Evolutionary conservation across 2,888 invertebrate genomes (phyloP).

Genomic region (Leistus spinibarbis): DNA sequence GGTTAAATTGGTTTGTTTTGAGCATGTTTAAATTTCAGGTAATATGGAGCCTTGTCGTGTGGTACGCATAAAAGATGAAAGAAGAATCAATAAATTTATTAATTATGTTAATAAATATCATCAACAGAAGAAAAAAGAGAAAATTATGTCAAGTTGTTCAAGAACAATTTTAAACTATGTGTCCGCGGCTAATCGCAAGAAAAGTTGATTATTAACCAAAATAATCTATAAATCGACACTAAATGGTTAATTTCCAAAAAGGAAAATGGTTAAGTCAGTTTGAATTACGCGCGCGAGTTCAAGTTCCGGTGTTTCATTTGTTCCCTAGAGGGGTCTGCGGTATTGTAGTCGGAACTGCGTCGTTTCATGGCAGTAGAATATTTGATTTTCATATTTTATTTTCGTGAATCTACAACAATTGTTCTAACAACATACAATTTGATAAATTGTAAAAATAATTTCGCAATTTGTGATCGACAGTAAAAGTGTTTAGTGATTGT

Average conservation of each 20-base stretch:
- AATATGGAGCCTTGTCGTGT: neutral
- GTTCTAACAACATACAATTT: neutral
- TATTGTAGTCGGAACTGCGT: conserved; percentile 35
- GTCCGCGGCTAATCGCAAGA: neutral
- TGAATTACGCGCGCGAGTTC: neutral
- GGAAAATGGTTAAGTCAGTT: neutral
- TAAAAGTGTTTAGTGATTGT: neutral
- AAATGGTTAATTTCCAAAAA: neutral
- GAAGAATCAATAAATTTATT: neutral
- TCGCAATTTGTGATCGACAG: neutral
- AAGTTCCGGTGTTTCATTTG: conserved; percentile 15
- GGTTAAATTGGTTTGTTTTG: conserved; percentile 37
- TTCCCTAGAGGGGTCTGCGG: conserved; percentile 37
- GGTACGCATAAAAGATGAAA: neutral
- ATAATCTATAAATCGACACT: neutral
- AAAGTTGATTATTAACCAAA: neutral
- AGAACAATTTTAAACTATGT: neutral
- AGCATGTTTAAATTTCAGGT: conserved; percentile 33
- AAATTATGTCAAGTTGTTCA: neutral
- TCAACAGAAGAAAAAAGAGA: conserved; percentile 11
- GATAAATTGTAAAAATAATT: neutral
- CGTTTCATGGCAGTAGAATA: conserved; percentile 26
- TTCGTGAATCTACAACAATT: neutral
- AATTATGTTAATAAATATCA: neutral
- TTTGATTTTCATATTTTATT: neutral